phyloP scores from a whole-genome alignment of 1,140 invertebrate genomes.

The Steinernema khuongi region DNA sequence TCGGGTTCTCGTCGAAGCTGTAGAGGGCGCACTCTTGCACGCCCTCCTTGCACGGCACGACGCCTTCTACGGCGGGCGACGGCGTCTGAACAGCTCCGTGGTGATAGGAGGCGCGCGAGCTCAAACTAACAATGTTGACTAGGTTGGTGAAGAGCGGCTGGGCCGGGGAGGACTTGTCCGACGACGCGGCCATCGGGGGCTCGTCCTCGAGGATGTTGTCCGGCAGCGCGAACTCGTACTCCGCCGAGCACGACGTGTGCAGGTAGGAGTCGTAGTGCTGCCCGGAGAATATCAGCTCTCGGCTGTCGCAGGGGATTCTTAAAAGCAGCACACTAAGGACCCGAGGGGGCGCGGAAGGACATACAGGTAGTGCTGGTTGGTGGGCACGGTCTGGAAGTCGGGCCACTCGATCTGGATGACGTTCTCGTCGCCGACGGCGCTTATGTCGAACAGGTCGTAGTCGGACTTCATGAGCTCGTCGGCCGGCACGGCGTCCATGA shows the following conservation, averaged over 20 bases:
- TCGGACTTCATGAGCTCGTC: constrained; percentile 3
- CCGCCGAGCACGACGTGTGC: constrained; percentile 18
- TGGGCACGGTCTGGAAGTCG: constrained; percentile 10
- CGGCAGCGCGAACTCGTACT: constrained; percentile 23
- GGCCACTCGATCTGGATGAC: constrained; percentile 20
- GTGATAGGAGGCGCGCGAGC: not conserved
- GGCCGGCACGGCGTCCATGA: constrained; percentile 5
- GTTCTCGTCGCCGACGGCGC: not conserved
- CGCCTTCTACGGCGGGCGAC: not conserved
- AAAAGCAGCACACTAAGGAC: constrained; percentile 18
- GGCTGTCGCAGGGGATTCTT: constrained; percentile 21
- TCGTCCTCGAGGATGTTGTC: constrained; percentile 33
- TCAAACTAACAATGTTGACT: constrained; percentile 30
- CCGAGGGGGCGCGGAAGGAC: not conserved
- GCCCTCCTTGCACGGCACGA: not conserved
- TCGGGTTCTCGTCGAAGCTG: constrained; percentile 9
- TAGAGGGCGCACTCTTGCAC: not conserved
- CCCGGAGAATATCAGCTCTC: constrained; percentile 18
- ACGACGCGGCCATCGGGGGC: not conserved
- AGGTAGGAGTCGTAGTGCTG: constrained; percentile 27
- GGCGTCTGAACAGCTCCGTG: not conserved
- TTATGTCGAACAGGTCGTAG: not conserved
- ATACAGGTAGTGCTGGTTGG: constrained; percentile 1
- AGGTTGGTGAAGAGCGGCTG: constrained; percentile 27
- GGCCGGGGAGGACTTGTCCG: not conserved